Evolutionary conservation across 2,797 vertebrate species (phyloP), one percentile per base, ranked within the genome.

Genomic region (Lates japonicus): DNA sequence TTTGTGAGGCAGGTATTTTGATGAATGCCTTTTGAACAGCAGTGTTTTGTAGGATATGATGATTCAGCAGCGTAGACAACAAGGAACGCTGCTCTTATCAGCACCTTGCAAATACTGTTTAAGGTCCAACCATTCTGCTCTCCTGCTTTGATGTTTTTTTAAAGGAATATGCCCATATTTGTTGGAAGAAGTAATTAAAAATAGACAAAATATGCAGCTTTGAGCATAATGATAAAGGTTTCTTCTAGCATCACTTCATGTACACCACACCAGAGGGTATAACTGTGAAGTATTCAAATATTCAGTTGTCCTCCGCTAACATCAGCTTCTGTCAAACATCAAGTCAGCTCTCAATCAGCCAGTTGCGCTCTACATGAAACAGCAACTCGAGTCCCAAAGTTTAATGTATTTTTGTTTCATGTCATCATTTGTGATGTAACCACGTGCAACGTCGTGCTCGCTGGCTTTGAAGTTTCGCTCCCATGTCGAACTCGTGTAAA

Each of bases 51-150:
- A 54, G 20, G 80, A 44, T 42, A 22, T 59, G 65, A 74, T 76
- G 74, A 88, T 63, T 86, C 85, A 86, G 82, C 76, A 41, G 35
- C 3, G 3, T 13, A 59, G 22, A 87, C 49, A 70, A 65, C 46
- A 44, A 74, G 37, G 31, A 52, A 2, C 57, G 22, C n/a, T 61
- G n/a, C 42, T 69, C 61, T 75, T 46, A 78, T 84, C 80, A 82
- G 75, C 65, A 72, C 11, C 35, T 78, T 63, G 35, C 20, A n/a
- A 68, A 35, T 16, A 29, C 8, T 52, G 17, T 61, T 74, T 4
- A 63, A 35, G 25, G 54, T 42, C 16, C 77, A 62, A 17, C 7
- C 8, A 55, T 22, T 39, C 20, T 63, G 16, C 31, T 31, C 31
- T 39, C 10, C 20, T 11, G 1, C 25, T 63, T 17, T 59, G 11